Percentiles rank a stretch among this genome's conserved stretches.
Conservation (phyloP, 2,797 vertebrate genomes). For the Clarias fuscus region DNA sequence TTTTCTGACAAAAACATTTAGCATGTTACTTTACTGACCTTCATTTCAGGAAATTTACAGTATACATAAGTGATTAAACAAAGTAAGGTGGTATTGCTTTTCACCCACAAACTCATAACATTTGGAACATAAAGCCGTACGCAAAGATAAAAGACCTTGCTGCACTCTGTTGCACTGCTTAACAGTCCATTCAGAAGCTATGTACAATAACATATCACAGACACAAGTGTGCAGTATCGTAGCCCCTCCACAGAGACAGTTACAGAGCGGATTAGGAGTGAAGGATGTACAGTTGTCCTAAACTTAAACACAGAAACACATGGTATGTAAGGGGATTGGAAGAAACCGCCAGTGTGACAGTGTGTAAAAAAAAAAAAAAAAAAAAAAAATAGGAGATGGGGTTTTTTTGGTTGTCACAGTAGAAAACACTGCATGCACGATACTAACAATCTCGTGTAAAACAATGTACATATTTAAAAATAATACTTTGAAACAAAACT, state of each 20-base stretch:
- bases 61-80: conserved; percentile 73
- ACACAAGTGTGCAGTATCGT: conserved; percentile 65
- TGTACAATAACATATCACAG: conserved; percentile 75
- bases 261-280: conserved; percentile 51
- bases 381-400: conserved; percentile 47
- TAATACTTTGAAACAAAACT: conserved; percentile 72
- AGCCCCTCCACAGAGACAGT: conserved; percentile 51
- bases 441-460: conserved; percentile 65
- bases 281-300: conserved; percentile 44
- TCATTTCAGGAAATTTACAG: conserved; percentile 70
- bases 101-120: conserved; percentile 72
- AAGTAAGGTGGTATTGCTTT: conserved; percentile 79
- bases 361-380: conserved; percentile 55
- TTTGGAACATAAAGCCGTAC: conserved; percentile 35
- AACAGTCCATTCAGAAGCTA: conserved; percentile 78
- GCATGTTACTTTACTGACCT: conserved; percentile 74
- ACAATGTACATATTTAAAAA: conserved; percentile 43
- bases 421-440: conserved; percentile 82
- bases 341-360: background rate
- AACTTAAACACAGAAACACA: conserved; percentile 48
- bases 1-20: conserved; percentile 72
- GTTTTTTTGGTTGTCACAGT: conserved; percentile 76
- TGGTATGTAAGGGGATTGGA: background rate
- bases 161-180: conserved; percentile 68
- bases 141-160: conserved; percentile 62